A percentile compares a stretch with the other conserved stretches of the same genome.
phyloP scores from a whole-genome alignment of 2,797 vertebrate genomes.

The Diglossa cyanea region DNA sequence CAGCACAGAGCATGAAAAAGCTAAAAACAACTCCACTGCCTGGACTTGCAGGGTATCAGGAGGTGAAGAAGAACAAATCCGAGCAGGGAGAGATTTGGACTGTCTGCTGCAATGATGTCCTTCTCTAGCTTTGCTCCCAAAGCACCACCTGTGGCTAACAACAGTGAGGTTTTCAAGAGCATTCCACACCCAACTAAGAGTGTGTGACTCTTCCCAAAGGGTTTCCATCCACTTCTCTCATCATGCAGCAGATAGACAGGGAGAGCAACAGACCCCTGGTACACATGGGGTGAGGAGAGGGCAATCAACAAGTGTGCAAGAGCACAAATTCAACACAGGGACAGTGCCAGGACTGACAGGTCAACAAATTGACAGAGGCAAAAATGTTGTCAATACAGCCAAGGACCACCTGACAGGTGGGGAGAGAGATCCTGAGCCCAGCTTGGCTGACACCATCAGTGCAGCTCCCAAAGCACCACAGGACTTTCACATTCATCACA shows the following conservation, averaged over 20 bases:
- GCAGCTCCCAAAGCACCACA: neutral
- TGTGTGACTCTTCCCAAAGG: neutral
- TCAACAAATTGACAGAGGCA: rapidly evolving
- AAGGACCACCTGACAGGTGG: neutral
- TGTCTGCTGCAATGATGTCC: neutral
- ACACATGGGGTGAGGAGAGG: neutral
- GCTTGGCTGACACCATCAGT: neutral
- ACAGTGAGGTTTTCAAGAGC: neutral
- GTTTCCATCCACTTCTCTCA: neutral
- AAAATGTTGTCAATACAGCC: neutral
- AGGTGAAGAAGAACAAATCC: neutral
- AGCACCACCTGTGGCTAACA: neutral
- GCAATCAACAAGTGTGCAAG: rapidly evolving
- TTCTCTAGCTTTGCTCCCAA: neutral
- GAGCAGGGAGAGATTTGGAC: neutral
- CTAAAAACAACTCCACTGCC: neutral
- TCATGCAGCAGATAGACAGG: neutral
- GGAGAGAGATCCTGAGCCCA: neutral
- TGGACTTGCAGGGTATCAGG: neutral
- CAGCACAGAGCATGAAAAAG: rapidly evolving
- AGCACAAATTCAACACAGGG: neutral
- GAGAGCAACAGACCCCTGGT: neutral
- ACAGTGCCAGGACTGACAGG: neutral
- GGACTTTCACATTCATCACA: neutral
- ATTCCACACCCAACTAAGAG: neutral